These are phyloP conservation scores for Tringa solitaria DNA, from an alignment of 2,113 vertebrate genomes.

Conservation along the genomic window DNA sequence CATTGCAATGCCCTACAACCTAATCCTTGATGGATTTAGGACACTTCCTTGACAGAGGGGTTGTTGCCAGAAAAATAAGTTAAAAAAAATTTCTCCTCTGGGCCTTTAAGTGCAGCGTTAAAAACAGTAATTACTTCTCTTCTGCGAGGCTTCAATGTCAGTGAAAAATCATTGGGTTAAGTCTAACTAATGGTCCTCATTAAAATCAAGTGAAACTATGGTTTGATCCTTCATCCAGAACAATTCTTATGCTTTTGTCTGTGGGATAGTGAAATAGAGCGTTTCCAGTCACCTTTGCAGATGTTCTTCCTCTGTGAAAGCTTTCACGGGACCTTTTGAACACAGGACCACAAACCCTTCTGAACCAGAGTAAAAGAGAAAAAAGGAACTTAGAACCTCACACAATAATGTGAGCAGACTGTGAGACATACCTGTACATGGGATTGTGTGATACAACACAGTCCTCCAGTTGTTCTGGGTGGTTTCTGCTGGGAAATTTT, in stretches of 20 bases:
- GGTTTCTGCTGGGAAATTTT: background rate
- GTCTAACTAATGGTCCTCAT: background rate
- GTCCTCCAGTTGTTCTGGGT: background rate
- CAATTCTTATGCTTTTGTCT: background rate
- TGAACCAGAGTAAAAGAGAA: background rate
- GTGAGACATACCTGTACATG: background rate
- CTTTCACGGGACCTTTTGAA: background rate
- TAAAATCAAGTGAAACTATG: background rate
- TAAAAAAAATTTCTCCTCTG: background rate
- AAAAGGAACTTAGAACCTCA: background rate
- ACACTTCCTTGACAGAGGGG: background rate
- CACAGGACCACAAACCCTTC: background rate
- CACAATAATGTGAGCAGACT: accelerated
- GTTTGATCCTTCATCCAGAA: background rate
- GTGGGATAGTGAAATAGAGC: background rate
- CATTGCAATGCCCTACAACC: background rate
- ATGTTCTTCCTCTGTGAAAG: background rate
- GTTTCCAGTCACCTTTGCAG: background rate
- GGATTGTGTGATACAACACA: background rate
- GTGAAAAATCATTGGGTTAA: background rate
- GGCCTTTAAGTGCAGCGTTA: background rate
- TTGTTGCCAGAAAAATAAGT: background rate
- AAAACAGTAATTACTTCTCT: background rate
- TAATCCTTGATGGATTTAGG: background rate
- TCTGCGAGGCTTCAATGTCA: background rate